phyloP scores from a whole-genome alignment of 1,140 invertebrate genomes.

The Uloborus diversus region DNA sequence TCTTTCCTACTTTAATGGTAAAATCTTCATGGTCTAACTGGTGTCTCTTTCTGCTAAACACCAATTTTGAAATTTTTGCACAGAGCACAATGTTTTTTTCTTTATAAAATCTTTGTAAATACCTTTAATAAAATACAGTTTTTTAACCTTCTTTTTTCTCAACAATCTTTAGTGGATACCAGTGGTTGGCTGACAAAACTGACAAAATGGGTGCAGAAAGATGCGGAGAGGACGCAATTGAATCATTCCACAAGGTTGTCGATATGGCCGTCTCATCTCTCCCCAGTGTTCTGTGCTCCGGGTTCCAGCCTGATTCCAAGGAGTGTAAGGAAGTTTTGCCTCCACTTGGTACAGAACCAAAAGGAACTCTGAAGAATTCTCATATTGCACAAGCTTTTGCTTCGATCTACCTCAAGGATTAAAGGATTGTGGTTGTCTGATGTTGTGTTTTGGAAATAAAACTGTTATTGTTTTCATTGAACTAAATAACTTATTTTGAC shows the following conservation, averaged over 20 bases:
- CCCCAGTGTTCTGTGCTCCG: slow-evolving; percentile 59
- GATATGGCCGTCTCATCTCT: slow-evolving; percentile 59
- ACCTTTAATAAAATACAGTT: too few species aligned
- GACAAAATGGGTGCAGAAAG: slow-evolving; percentile 40
- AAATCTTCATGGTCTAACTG: too few species aligned
- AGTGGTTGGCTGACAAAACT: slow-evolving; percentile 3
- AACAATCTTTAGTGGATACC: slow-evolving; percentile 33
- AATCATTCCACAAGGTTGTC: slow-evolving; percentile 56
- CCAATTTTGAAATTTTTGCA: too few species aligned
- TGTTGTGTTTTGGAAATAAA: slow-evolving; percentile 27
- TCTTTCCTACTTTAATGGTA: too few species aligned
- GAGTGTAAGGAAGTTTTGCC: slow-evolving; percentile 50
- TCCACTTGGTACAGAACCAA: slow-evolving; percentile 44
- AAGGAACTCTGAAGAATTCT: slow-evolving; percentile 47
- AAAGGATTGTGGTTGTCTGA: neutral
- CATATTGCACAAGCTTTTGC: slow-evolving; percentile 43
- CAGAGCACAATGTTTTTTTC: too few species aligned
- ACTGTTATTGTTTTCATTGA: slow-evolving; percentile 30
- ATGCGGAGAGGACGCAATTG: slow-evolving; percentile 60
- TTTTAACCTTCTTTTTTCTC: too few species aligned
- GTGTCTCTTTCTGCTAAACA: too few species aligned
- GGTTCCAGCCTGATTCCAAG: slow-evolving; percentile 41
- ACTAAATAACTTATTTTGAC: too few species aligned
- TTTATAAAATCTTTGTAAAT: too few species aligned
- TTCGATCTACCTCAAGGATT: slow-evolving; percentile 22